Evolutionary conservation across 2,888 invertebrate genomes (phyloP), one percentile per base, ranked within the genome.

Genomic region (Mayetiola destructor): DNA sequence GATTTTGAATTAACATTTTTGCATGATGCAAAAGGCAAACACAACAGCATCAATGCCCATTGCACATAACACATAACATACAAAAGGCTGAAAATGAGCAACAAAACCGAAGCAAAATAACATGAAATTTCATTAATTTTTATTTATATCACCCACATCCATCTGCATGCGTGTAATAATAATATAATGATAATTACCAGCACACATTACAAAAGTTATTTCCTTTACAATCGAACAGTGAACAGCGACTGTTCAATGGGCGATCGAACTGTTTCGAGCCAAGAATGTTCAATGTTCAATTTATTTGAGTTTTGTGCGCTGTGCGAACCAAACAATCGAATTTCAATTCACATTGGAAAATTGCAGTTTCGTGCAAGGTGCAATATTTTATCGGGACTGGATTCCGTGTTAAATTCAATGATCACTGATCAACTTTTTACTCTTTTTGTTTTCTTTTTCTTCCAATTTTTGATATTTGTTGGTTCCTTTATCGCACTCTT

Each of bases 121-220:
- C 23, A 48, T 48, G 48, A 48, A 48, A 48, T 48, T 48, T 48
- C 48, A 27, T 48, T 48, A 48, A 48, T 27, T 48, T 48, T 48
- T 48, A 48, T 48, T 48, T 48, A 48, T 48, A 48, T 48, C 48
- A 48, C 48, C 48, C 48, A 48, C 48, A 48, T 48, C 27, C 48
- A 48, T 48, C 48, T 48, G 48, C 48, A 48, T 48, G 42, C 23
- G n/a, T 27, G 48, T n/a, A 48, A 48, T 48, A 48, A 48, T 27
- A 48, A 48, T 48, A 48, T 48, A 48, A 48, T 48, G 48, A 48
- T 48, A 48, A 48, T 48, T 48, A 48, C 48, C 48, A 10, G 48
- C 48, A 48, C 48, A 48, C n/a, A n/a, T n/a, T n/a, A n/a, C n/a
- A n/a, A n/a, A n/a, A n/a, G n/a, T n/a, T n/a, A n/a, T n/a, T n/a